Evolutionary conservation across 2,113 vertebrate species (phyloP).

Genomic region (Hippocampus barbouri): DNA sequence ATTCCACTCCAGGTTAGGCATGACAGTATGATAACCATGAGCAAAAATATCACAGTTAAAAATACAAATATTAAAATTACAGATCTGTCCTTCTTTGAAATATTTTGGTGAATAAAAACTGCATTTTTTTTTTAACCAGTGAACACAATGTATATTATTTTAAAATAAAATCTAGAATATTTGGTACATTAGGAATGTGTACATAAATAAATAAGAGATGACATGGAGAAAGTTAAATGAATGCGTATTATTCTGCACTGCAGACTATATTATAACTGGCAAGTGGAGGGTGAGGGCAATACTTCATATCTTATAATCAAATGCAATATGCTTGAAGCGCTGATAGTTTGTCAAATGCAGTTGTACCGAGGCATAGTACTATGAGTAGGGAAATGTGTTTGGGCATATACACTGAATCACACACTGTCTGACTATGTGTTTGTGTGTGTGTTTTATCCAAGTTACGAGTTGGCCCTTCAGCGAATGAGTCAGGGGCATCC

Average conservation of each 20-base stretch:
- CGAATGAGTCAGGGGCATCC: conserved; percentile 20
- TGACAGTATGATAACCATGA: not conserved
- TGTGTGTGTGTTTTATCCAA: not conserved
- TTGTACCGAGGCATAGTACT: not conserved
- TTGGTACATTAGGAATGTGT: no score
- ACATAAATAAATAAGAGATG: not conserved
- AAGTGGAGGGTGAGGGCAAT: not conserved
- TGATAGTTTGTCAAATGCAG: not conserved
- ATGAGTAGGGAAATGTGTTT: not conserved
- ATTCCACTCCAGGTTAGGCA: not conserved
- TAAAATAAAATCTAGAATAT: no score
- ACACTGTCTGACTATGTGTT: not conserved
- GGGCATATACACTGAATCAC: not conserved
- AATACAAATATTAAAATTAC: no score
- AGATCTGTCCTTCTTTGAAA: no score
- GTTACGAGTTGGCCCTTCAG: conserved; percentile 2
- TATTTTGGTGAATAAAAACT: no score
- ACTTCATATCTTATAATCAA: not conserved
- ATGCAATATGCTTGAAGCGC: not conserved
- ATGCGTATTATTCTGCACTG: not conserved
- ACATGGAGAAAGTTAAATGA: not conserved
- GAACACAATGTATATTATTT: no score
- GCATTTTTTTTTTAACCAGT: no score
- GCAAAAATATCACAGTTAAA: not conserved
- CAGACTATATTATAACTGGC: not conserved